Base-by-base conservation (phyloP, 1,140 invertebrate species). In the Polypedilum vanderplanki region DNA sequence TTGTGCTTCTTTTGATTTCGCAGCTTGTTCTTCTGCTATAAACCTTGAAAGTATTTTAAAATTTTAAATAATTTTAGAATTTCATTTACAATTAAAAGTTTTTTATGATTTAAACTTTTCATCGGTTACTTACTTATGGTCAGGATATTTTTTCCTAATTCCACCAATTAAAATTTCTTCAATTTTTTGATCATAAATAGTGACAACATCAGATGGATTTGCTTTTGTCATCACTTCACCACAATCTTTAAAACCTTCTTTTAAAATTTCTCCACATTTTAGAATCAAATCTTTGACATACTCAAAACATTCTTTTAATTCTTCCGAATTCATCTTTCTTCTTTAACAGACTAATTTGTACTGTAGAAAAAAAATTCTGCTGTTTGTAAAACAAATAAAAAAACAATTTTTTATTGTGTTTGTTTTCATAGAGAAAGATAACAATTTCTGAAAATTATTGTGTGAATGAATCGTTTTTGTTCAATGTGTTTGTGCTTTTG, bases 51-150 rank as follows among this genome's bases (percentile, higher is more conserved):
- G 40, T 15, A 57, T 75, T 67, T 87, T 84, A 67, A 86, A 86
- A 75, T 83, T 79, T 10, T 87, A 84, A 73, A 86, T 84, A 73
- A 87, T 87, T 17, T 85, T 87, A 24, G 89, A 86, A 1, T 85
- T 86, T 18, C 88, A 87, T 82, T 96, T 93, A 80, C 96, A 93
- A 0, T 91, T 92, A 77, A 96, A 95, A 80, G 94, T 94, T 79
- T 92, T 93, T 4, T 7, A 8, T 65, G 5, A n/a, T 17, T 18
- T 67, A 67, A 15, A 8, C 18, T 67, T 46, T 1, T 46, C 15
- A 8, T 10, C 8, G 57, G 40, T 33, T 20, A 80, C 79, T 82
- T 85, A 93, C 92, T 87, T 90, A 80, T 95, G 93, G 73, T 83
- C 82, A 1, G 92, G 91, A 81, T 89, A 95, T 75, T 85, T 83